Evolutionary conservation across 2,888 invertebrate species (phyloP), one percentile per base, ranked within the genome.

Genomic region (Napeogenes sylphis): DNA sequence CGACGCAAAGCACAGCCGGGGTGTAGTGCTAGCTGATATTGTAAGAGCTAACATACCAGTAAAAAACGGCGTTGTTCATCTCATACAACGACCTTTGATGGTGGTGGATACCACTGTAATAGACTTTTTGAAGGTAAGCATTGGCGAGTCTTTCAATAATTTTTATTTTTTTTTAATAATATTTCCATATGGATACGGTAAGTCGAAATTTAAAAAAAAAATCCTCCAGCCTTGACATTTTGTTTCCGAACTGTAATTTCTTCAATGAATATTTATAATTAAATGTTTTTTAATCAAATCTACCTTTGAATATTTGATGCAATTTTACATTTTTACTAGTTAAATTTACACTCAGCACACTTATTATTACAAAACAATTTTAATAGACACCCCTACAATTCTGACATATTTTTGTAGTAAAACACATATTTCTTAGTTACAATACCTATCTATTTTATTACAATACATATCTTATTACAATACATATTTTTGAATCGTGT

Each of bases 31-130:
- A 68, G 96, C 97, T 1, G 96, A 97, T 83, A 96, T 98, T 67
- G 94, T 97, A 8, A 93, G 94, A 78, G 95, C 95, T 45, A 98
- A 98, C 83, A 97, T 98, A 70, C 97, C 98, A 0, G 96, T 98
- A 38, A 94, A 94, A 77, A 98, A 98, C 77, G 98, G 98, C 45
- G 97, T 98, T 0, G 94, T 98, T 4, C 98, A 98, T 87, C 93
- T 98, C 68, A 98, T 98, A 71, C 95, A 97, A 75, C 93, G 96
- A 69, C 98, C 98, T 0, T 91, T 98, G 14, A 97, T 98, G 95
- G 94, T 98, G 64, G 96, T 97, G 59, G 97, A 97, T 77, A 95
- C 95, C n/a, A 95, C 95, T 4, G 94, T 97, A 68, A 94, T 93
- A 70, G 94, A 97, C 81, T 96, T 97, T 77, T 91, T 97, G 64